Percentiles rank a stretch among this genome's conserved stretches.
phyloP scores from a whole-genome alignment of 2,888 invertebrate species.

The Quadriops clusia region DNA sequence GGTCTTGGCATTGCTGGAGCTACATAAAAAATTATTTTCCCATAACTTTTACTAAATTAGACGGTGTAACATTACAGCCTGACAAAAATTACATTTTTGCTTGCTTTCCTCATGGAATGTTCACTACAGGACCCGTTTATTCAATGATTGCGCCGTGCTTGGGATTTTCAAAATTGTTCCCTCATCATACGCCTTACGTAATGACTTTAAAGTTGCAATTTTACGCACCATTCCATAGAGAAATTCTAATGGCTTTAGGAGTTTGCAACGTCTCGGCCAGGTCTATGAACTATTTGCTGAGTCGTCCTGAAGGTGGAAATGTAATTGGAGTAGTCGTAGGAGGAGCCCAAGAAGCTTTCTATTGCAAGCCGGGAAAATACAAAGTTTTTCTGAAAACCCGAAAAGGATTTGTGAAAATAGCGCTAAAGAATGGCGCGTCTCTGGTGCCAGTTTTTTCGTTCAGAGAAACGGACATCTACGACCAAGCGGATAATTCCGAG shows the following conservation, averaged over 20 bases:
- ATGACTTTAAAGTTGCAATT: slow-evolving; percentile 58
- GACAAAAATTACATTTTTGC: slow-evolving; percentile 74
- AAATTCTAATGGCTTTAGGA: slow-evolving; percentile 49
- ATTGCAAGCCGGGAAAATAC: slow-evolving; percentile 66
- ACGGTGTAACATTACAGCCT: slow-evolving; percentile 71
- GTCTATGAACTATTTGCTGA: slow-evolving; percentile 54
- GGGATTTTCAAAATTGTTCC: slow-evolving; percentile 38
- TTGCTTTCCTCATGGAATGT: slow-evolving; percentile 78
- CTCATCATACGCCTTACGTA: slow-evolving; percentile 36
- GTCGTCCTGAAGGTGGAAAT: slow-evolving; percentile 41
- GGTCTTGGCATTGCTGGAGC: slow-evolving; percentile 58
- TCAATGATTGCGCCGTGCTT: slow-evolving; percentile 64
- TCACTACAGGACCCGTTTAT: slow-evolving; percentile 65
- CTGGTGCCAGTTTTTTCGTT: slow-evolving; percentile 85
- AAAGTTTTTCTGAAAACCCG: slow-evolving; percentile 61
- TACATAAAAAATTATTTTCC: slow-evolving; percentile 80
- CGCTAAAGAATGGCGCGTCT: slow-evolving; percentile 47
- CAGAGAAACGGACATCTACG: slow-evolving; percentile 78
- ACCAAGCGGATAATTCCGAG: slow-evolving; percentile 60
- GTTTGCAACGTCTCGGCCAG: slow-evolving; percentile 47
- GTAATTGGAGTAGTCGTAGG: slow-evolving; percentile 71
- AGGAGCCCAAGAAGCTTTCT: slow-evolving; percentile 79
- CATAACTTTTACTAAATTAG: slow-evolving; percentile 66
- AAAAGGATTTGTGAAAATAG: slow-evolving; percentile 43
- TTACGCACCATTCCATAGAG: slow-evolving; percentile 57